These are phyloP conservation scores for Sinocyclocheilus rhinocerous DNA, from an alignment of 2,113 vertebrate genomes.

Conservation along the genomic window DNA sequence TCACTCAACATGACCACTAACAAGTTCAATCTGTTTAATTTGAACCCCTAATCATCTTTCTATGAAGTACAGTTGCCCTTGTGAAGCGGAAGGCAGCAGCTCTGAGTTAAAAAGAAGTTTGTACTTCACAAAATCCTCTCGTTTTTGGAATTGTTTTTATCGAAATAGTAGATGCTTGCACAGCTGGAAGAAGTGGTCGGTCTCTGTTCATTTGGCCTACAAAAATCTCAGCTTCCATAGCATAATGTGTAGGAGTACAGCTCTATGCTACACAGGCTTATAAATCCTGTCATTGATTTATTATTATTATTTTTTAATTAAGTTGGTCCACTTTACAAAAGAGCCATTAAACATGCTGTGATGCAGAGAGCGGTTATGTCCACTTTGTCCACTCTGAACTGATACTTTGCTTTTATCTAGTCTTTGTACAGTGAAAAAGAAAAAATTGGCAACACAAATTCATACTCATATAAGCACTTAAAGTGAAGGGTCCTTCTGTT, in stretches of 20 bases:
- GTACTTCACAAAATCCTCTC: too few species aligned
- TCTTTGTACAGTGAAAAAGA: background rate
- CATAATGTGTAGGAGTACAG: background rate
- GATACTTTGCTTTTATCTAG: background rate
- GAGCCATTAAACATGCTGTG: background rate
- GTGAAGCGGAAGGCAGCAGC: background rate
- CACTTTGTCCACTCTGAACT: background rate
- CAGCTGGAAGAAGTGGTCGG: background rate
- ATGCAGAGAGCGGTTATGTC: background rate
- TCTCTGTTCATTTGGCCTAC: background rate
- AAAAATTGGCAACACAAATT: background rate
- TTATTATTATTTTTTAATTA: background rate
- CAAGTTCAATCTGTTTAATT: background rate
- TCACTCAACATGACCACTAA: background rate
- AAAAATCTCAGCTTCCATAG: background rate
- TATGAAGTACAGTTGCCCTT: too few species aligned
- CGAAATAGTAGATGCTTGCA: background rate
- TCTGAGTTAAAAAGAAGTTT: background rate
- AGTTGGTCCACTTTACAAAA: background rate
- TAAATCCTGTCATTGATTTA: background rate
- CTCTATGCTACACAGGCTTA: background rate
- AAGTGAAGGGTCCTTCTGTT: background rate
- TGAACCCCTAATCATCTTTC: background rate
- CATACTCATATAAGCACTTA: constrained; percentile 7
- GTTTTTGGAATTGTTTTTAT: background rate